Evolutionary conservation across 2,888 invertebrate genomes (phyloP).

Genomic region (Pseudococcus longispinus): DNA sequence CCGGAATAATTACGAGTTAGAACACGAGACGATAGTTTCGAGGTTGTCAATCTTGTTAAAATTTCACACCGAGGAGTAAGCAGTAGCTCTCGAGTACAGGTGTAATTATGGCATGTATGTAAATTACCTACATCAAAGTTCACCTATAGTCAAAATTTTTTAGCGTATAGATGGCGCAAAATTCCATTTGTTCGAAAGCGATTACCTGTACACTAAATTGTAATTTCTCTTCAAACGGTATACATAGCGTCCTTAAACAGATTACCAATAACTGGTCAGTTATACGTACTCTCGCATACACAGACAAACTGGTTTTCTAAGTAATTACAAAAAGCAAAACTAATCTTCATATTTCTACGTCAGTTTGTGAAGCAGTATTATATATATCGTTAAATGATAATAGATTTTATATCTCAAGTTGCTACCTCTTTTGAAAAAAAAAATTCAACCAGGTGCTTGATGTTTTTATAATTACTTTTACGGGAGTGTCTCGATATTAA

Average conservation of each 20-base stretch:
- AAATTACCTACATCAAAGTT: not conserved
- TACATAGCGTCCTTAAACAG: conserved; percentile 39
- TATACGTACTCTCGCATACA: conserved; percentile 2
- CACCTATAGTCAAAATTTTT: not conserved
- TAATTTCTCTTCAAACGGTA: conserved; percentile 45
- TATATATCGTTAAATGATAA: conserved; percentile 53
- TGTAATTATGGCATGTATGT: not conserved
- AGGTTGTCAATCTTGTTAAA: not conserved
- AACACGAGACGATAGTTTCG: not conserved
- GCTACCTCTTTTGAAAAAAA: conserved; percentile 31
- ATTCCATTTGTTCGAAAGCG: conserved; percentile 33
- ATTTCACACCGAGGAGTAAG: not conserved
- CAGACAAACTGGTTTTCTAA: conserved; percentile 34
- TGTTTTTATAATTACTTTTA: conserved; percentile 54
- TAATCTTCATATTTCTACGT: conserved; percentile 51
- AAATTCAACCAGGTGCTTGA: conserved; percentile 48
- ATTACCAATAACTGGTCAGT: conserved; percentile 45
- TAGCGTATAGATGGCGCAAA: not conserved
- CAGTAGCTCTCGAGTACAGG: not conserved
- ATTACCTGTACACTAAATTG: conserved; percentile 26
- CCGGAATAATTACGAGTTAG: not conserved
- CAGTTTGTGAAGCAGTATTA: conserved; percentile 50
- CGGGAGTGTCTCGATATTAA: conserved; percentile 54
- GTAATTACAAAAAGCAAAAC: conserved; percentile 46
- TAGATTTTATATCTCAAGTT: conserved; percentile 48